Evolutionary conservation across 2,113 vertebrate species (phyloP).

Genomic region (Pongo pygmaeus): DNA sequence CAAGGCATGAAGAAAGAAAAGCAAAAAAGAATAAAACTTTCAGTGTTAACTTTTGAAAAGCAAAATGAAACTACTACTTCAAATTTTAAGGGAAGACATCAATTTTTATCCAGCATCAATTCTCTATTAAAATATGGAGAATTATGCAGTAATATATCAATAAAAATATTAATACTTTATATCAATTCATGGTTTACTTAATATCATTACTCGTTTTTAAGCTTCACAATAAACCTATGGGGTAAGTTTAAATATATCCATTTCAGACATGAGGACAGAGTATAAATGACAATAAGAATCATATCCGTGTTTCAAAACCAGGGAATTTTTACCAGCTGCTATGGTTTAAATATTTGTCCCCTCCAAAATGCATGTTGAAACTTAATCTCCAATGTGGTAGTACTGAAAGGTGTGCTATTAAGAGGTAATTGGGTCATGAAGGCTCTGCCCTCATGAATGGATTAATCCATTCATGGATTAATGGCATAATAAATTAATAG

Average conservation of each 20-base stretch:
- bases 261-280: background rate
- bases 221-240: background rate
- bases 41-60: background rate
- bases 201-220: background rate
- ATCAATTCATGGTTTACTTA: background rate
- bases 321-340: background rate
- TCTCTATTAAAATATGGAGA: background rate
- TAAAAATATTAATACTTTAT: background rate
- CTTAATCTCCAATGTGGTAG: background rate
- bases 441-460: background rate
- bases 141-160: background rate
- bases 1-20: background rate
- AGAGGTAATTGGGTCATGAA: background rate
- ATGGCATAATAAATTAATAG: background rate
- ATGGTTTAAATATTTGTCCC: background rate
- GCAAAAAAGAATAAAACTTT: background rate
- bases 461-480: background rate
- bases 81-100: background rate
- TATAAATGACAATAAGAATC: background rate
- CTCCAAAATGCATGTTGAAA: background rate
- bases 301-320: background rate
- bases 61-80: background rate
- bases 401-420: background rate
- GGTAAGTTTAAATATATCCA: background rate
- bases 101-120: background rate